A percentile compares a stretch with the other conserved stretches of the same genome.
Conservation (phyloP, 2,113 vertebrate genomes). For the Ardeotis arabs region DNA sequence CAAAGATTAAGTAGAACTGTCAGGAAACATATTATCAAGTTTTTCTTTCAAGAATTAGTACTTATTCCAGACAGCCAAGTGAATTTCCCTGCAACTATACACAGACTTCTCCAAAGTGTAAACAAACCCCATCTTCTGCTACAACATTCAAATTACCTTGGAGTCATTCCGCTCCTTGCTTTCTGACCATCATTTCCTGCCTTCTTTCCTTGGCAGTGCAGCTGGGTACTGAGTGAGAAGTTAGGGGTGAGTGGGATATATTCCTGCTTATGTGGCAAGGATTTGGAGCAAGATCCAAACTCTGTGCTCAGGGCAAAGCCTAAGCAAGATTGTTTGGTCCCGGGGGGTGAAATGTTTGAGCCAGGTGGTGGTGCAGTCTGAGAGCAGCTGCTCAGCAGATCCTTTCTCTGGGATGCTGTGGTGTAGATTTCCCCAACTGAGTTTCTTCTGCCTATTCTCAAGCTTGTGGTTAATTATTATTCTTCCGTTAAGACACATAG, state of each 20-base stretch:
- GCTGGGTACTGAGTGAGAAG: background rate
- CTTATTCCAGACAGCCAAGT: background rate
- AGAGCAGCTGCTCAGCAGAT: background rate
- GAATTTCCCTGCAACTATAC: background rate
- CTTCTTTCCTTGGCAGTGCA: background rate
- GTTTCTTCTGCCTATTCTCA: background rate
- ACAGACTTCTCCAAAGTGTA: background rate
- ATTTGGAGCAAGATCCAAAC: background rate
- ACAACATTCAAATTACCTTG: background rate
- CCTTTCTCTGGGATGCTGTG: background rate
- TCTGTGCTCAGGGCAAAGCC: background rate
- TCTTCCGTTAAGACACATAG: background rate
- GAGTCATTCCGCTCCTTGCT: background rate
- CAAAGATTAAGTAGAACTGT: background rate
- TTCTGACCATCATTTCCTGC: background rate
- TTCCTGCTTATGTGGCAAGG: background rate
- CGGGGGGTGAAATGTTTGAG: background rate
- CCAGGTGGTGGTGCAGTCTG: background rate
- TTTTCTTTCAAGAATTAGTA: background rate
- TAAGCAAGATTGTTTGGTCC: background rate
- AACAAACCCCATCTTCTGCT: background rate
- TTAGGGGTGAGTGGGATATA: background rate
- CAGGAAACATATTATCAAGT: background rate
- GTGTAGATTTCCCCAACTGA: background rate
- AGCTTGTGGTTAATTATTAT: background rate